These are phyloP conservation scores for Xylota sylvarum DNA, from an alignment of 2,888 invertebrate genomes.

Conservation along the genomic window DNA sequence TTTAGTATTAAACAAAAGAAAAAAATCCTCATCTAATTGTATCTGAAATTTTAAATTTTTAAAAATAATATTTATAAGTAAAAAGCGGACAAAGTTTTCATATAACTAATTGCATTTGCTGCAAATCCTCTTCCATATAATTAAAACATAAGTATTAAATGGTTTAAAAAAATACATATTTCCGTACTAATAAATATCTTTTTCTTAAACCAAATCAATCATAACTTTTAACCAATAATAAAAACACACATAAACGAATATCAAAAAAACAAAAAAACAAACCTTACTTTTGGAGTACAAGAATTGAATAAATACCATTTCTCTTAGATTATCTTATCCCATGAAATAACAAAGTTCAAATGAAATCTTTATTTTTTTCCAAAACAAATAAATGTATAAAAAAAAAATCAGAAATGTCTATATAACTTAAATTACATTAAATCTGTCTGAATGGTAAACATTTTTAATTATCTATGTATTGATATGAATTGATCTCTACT, in stretches of 20 bases:
- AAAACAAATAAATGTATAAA: slow-evolving; percentile 7
- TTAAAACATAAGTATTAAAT: slow-evolving; percentile 65
- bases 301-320: slow-evolving; percentile 61
- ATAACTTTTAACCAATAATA: slow-evolving; percentile 59
- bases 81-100: slow-evolving; percentile 58
- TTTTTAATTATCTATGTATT: slow-evolving; percentile 69
- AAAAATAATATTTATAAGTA: slow-evolving; percentile 33
- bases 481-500: slow-evolving; percentile 82
- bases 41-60: slow-evolving; percentile 64
- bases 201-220: slow-evolving; percentile 63
- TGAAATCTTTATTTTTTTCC: slow-evolving; percentile 68
- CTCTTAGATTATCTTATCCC: slow-evolving; percentile 73
- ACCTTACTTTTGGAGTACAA: slow-evolving; percentile 73
- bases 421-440: slow-evolving; percentile 57
- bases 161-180: slow-evolving; percentile 69
- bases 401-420: slow-evolving; percentile 51
- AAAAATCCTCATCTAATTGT: slow-evolving; percentile 66
- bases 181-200: slow-evolving; percentile 70
- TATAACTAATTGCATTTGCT: slow-evolving; percentile 62
- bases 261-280: slow-evolving; percentile 49
- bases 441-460: slow-evolving; percentile 70
- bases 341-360: slow-evolving; percentile 75
- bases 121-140: slow-evolving; percentile 73
- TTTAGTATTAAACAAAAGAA: slow-evolving; percentile 65
- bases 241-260: slow-evolving; percentile 48